Base-by-base conservation (phyloP, 37 sponge, comb jelly and placozoan genomes). In the Chondrosia reniformis region DNA sequence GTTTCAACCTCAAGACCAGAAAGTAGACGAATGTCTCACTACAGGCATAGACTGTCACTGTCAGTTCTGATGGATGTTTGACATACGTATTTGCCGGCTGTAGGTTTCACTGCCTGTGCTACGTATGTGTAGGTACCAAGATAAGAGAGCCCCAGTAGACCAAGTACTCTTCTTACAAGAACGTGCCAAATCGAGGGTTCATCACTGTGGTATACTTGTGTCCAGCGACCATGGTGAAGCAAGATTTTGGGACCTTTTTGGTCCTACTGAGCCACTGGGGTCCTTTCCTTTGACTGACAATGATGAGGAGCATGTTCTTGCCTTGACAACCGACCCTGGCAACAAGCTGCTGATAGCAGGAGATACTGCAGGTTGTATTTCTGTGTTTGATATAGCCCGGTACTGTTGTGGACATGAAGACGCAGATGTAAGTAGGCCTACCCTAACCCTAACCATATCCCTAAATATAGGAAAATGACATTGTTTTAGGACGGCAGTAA, bases 181-280 rank as follows among this genome's bases (percentile, higher is more conserved):
- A 2, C 77, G 95, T 28, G 67, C 43, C 1, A 42, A 81, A 32
- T 78, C n/a, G 33, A 86, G 77, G 43, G 88, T 80, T 0, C 7
- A 76, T 1, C 81, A 62, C 9, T 28, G 46, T 44, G 82, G 72
- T 6, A 69, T 71, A 22, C 78, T 97, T 34, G 87, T 97, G 42
- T 81, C 95, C 63, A 92, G 91, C 75, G 98, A 97, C 63, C 86
- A 76, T 0, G 93, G 95, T 0, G 25, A 85, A 38, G 98, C 85
- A 0, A 46, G 76, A 33, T 97, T 94, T 63, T 97, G 95, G 95
- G 86, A 91, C 44, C 74, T 97, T 0, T 89, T 85, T 80, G 84
- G 93, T 7, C n/a, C 64, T 0, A 67, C 75, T 13, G 72, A 79
- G 5, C 87, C 85, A 3, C n/a, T 79, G 15, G 88, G 98, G 22